phyloP scores from a whole-genome alignment of 2,797 vertebrate species.

The Basileuterus tristriatus region DNA sequence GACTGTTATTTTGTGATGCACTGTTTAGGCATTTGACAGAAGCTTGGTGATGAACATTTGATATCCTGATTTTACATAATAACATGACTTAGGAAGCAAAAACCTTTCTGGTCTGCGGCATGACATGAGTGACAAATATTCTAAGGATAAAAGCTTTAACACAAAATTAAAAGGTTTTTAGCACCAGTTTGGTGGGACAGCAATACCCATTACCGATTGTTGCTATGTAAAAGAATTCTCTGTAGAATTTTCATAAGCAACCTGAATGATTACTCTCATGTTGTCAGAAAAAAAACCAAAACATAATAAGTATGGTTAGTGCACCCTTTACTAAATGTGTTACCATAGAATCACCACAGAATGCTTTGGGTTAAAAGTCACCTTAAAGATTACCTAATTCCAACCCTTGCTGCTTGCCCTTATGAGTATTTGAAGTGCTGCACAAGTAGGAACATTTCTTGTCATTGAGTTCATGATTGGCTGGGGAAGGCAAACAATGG shows the following conservation, averaged over 20 bases:
- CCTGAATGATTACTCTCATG: not conserved
- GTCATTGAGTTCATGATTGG: not conserved
- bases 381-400: not conserved
- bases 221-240: not conserved
- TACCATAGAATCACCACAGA: not conserved
- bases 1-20: not conserved
- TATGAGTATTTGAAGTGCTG: not conserved
- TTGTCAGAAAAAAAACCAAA: not conserved
- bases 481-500: not conserved
- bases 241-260: not conserved
- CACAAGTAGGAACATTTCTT: not conserved
- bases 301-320: not conserved
- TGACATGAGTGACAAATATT: not conserved
- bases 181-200: not conserved
- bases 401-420: fast-evolving
- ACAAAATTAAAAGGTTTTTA: not conserved
- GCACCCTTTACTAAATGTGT: not conserved
- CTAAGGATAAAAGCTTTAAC: not conserved
- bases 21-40: not conserved
- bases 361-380: not conserved
- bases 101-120: not conserved
- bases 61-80: not conserved
- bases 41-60: not conserved
- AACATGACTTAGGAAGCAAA: not conserved
- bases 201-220: not conserved